Evolutionary conservation across 2,113 vertebrate species (phyloP), one percentile per base, ranked within the genome.

Genomic region (Labrus mixtus): DNA sequence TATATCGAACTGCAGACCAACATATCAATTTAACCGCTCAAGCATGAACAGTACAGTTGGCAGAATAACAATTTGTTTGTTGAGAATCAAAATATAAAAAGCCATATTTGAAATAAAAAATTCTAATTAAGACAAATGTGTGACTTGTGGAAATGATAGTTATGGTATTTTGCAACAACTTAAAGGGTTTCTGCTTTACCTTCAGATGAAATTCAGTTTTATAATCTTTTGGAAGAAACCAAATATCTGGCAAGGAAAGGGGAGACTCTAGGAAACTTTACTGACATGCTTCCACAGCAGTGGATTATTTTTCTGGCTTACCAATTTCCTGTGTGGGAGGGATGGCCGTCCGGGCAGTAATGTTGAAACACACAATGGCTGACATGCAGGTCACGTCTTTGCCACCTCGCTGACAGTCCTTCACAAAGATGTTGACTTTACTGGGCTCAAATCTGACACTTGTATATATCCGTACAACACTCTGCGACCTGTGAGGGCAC

Each of bases 361-460:
- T 92, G 0, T 95, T 95, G 93, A 99, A 96, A 89, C 98, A 99
- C 74, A 97, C 79, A 13, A 96, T 96, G 77, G 96, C 96, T 0
- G 95, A 94, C 95, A 99, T 96, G 73, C 98, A 99, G 73, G 97
- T 97, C 87, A 97, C 96, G 0, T 98, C 97, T 84, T 96, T 96
- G 29, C 97, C 97, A 0, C 92, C 95, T 66, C 97, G 90, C 82
- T 83, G 92, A 89, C 98, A 99, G 93, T 98, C 97, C 84, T 97
- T 96, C 94, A 96, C 96, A 91, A 99, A 99, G 91, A 98, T 95
- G 93, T 99, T 99, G 93, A 99, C 93, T 85, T 98, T 98, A 84
- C 93, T 51, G 1, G 97, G 98, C 88, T 99, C 96, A 0, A 99
- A 99, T 81, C 83, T 92, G 73, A 98, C 90, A 43, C 87, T 95